Percentiles rank a stretch among this genome's conserved stretches.
These are phyloP conservation scores for Typhlomys cinereus DNA, from an alignment of 2,113 vertebrate genomes.

Conservation along the genomic window DNA sequence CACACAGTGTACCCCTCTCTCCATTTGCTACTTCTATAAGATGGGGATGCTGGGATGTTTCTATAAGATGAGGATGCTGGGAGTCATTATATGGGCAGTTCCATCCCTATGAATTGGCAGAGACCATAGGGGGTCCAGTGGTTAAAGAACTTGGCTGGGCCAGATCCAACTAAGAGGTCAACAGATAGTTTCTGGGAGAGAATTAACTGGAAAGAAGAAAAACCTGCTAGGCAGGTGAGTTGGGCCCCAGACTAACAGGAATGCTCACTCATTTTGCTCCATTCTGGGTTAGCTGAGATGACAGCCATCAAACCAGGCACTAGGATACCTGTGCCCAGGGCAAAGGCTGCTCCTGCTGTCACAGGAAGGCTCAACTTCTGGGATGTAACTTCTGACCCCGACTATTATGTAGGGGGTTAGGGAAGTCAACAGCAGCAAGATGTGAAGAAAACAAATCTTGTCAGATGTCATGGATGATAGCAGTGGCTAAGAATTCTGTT, in stretches of 20 bases:
- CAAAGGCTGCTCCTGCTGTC: constrained; percentile 57
- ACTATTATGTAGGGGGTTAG: not conserved
- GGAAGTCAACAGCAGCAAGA: not conserved
- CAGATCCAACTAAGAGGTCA: not conserved
- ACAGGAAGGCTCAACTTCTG: not conserved
- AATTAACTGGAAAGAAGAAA: not conserved
- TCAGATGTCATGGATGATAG: not conserved
- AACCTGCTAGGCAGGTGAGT: not conserved
- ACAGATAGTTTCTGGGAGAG: not conserved
- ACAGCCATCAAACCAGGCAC: not conserved
- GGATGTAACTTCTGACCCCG: not conserved
- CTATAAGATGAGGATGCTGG: not conserved
- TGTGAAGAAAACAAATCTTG: not conserved
- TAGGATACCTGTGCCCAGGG: not conserved
- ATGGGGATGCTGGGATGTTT: not conserved
- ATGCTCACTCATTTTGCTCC: not conserved
- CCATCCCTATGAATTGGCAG: not conserved
- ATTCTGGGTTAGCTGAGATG: not conserved
- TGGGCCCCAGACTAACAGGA: not conserved
- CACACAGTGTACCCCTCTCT: not conserved
- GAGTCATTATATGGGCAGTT: not conserved
- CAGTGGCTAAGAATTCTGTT: too few relatives aligned
- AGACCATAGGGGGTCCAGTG: not conserved
- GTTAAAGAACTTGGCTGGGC: not conserved
- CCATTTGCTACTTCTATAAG: not conserved